Evolutionary conservation across 2,113 vertebrate genomes (phyloP).

Genomic region (Pardalotus punctatus): DNA sequence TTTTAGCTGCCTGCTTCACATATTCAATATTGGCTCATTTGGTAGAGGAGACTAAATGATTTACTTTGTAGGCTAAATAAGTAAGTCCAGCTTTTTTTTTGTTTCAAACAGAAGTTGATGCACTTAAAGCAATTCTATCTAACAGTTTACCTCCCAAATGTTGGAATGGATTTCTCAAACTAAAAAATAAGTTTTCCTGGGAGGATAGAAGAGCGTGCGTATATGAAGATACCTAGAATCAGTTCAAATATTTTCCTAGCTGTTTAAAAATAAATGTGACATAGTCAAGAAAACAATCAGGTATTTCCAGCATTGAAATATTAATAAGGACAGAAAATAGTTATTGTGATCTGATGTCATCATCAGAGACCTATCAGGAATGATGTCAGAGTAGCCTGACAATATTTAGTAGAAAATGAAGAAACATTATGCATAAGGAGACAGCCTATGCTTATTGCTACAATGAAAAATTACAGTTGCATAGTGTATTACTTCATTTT

Average conservation of each 20-base stretch:
- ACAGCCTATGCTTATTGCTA: neutral
- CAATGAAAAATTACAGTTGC: neutral
- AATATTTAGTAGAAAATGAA: neutral
- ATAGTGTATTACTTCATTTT: neutral
- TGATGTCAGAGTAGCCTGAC: neutral
- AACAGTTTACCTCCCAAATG: neutral
- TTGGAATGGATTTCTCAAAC: neutral
- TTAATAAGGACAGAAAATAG: neutral
- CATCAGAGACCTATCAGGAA: neutral
- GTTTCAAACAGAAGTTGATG: neutral
- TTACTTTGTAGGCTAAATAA: neutral
- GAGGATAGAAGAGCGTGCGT: neutral
- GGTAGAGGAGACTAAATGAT: neutral
- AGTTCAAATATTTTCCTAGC: neutral
- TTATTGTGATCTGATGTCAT: neutral
- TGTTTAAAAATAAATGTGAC: neutral
- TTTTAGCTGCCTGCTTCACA: neutral
- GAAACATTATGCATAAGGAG: neutral
- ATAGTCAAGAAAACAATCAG: conserved; percentile 22
- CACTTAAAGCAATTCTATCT: neutral
- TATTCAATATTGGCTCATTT: neutral
- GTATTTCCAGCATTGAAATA: neutral
- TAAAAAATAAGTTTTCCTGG: neutral
- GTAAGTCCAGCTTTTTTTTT: neutral
- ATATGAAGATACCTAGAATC: neutral